A percentile compares a stretch with the other conserved stretches of the same genome.
phyloP scores from a whole-genome alignment of 2,888 invertebrate species.

The Apeira syringaria region DNA sequence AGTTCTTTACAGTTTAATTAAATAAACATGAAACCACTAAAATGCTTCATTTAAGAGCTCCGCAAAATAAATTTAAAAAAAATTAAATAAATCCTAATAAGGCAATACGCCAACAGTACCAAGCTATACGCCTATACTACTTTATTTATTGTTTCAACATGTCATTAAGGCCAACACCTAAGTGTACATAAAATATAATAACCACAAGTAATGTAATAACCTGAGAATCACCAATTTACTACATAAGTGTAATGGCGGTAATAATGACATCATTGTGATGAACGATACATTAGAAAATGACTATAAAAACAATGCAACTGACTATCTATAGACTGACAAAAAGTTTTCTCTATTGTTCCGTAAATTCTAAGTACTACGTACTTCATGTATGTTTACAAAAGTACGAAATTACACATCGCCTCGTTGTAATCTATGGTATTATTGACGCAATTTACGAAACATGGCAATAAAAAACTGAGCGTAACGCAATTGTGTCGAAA shows the following conservation, averaged over 20 bases:
- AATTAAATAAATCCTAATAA: too few relatives aligned
- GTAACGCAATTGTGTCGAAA: background rate
- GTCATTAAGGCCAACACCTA: conserved; percentile 14
- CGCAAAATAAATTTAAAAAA: too few relatives aligned
- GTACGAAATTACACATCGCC: conserved; percentile 16
- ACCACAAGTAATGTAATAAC: conserved; percentile 11
- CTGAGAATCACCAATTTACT: conserved; percentile 13
- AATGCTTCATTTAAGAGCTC: too few relatives aligned
- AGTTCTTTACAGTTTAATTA: too few relatives aligned
- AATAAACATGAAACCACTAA: too few relatives aligned
- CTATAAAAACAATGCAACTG: conserved; percentile 9
- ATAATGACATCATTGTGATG: conserved; percentile 13
- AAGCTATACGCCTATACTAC: background rate
- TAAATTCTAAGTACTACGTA: conserved; percentile 7
- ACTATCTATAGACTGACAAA: conserved; percentile 10
- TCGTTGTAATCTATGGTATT: conserved; percentile 18
- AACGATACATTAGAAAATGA: conserved; percentile 18
- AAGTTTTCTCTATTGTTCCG: conserved; percentile 17
- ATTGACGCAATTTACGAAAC: conserved; percentile 9
- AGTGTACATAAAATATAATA: conserved; percentile 14
- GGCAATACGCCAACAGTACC: too few relatives aligned
- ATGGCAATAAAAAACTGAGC: background rate
- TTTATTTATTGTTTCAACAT: conserved; percentile 1
- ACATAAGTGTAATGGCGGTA: conserved; percentile 12
- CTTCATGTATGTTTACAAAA: conserved; percentile 4